Conservation (phyloP, 2,113 vertebrate species). For the Pan troglodytes region NHGRI_mPanTro3-v2.1_pri NC_072410.2:63870001-63870500, state of each 20-base stretch:
- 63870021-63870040: not conserved
- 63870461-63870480: constrained; percentile 30
- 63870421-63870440: not conserved
- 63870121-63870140: not conserved
- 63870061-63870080: not conserved
- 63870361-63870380: not conserved
- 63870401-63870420: not conserved
- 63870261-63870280: not conserved
- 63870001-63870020: not conserved
- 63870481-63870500: not conserved
- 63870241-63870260: not conserved
- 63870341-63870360: not conserved
- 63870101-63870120: not conserved
- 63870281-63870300: not conserved
- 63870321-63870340: not conserved
- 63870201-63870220: not conserved
- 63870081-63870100: not conserved
- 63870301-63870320: not conserved
- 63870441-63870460: not conserved
- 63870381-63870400: not conserved
- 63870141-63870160: not conserved
- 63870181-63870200: not conserved
- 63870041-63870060: not conserved
- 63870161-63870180: not conserved
- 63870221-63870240: not conserved